A percentile compares a stretch with the other conserved stretches of the same genome.
phyloP scores from a whole-genome alignment of 2,797 vertebrate genomes.

The Spinus olivaceus region DNA sequence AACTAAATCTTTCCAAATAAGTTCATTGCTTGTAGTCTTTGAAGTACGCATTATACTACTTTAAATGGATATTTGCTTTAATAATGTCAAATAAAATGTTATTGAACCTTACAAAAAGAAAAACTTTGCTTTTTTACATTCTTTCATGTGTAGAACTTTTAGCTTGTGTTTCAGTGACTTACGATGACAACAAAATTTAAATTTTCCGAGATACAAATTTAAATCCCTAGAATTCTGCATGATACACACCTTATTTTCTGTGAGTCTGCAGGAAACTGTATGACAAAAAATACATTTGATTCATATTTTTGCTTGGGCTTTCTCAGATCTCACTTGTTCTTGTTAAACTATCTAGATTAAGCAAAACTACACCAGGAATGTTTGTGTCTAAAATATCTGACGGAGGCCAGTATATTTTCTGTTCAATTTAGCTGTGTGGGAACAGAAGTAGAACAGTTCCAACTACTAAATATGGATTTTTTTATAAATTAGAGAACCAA shows the following conservation, averaged over 20 bases:
- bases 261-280: background rate
- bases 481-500: background rate
- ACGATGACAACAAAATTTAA: background rate
- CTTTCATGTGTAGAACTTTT: background rate
- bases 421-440: background rate
- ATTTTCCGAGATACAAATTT: background rate
- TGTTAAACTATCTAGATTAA: background rate
- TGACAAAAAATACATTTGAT: background rate
- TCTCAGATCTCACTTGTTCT: background rate
- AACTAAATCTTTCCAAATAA: background rate
- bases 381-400: background rate
- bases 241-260: background rate
- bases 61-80: background rate
- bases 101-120: background rate
- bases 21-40: background rate
- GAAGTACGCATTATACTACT: background rate
- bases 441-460: background rate
- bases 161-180: background rate
- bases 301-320: background rate
- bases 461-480: background rate
- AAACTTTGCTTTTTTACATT: background rate
- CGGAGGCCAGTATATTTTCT: background rate
- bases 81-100: background rate
- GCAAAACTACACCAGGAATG: background rate
- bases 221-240: background rate